Evolutionary conservation across 2,888 invertebrate species (phyloP).

Genomic region (Asteroscopus sphinx): DNA sequence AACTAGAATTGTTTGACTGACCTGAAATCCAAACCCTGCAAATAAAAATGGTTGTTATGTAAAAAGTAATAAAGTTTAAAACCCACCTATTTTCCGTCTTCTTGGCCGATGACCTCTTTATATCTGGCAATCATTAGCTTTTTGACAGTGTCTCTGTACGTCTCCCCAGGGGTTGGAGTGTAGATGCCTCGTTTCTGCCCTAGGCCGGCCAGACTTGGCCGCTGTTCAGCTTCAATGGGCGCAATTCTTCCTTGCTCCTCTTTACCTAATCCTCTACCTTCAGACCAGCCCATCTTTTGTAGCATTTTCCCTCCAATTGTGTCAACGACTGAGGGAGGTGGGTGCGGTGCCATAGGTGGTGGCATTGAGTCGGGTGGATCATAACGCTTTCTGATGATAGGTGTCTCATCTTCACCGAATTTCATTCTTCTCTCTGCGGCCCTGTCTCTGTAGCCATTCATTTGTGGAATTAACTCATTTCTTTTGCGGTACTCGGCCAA

Average conservation of each 20-base stretch:
- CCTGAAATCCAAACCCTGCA: conserved; percentile 74
- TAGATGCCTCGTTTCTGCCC: conserved; percentile 95
- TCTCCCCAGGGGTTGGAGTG: conserved; percentile 94
- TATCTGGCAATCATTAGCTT: conserved; percentile 97
- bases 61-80: conserved; percentile 56
- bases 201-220: conserved; percentile 94
- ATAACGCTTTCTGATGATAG: conserved; percentile 79
- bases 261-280: conserved; percentile 98
- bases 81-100: conserved; percentile 86
- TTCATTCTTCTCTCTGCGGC: conserved; percentile 98
- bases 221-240: conserved; percentile 94
- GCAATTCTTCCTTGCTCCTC: conserved; percentile 97
- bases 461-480: conserved; percentile 74
- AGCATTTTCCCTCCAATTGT: conserved; percentile 98
- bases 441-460: conserved; percentile 95
- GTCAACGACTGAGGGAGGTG: conserved; percentile 93
- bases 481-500: conserved; percentile 89
- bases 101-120: conserved; percentile 93
- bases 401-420: conserved; percentile 96
- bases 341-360: conserved; percentile 88
- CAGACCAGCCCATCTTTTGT: conserved; percentile 99
- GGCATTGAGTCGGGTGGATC: conserved; percentile 73
- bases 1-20: conserved; percentile 62
- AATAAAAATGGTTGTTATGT: conserved; percentile 54
- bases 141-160: conserved; percentile 96